Conservation (phyloP, 1,140 invertebrate species). For the Drosophila ercepeae region DNA sequence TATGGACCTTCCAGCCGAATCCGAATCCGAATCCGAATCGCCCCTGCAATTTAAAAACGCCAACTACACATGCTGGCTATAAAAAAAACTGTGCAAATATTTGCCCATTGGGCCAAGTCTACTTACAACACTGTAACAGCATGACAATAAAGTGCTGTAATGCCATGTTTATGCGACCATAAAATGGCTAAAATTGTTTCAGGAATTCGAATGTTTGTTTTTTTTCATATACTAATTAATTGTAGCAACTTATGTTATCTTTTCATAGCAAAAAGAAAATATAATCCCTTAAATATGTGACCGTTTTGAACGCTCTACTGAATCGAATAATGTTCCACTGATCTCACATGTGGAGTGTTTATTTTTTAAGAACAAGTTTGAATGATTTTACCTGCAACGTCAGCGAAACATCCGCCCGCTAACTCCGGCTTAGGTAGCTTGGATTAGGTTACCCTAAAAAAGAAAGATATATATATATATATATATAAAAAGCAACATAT, state of each 20-base stretch:
- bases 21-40: no score
- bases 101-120: constrained; percentile 10
- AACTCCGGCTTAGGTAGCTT: constrained; percentile 16
- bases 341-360: constrained; percentile 26
- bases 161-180: constrained; percentile 16
- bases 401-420: constrained; percentile 26
- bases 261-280: neutral
- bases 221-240: neutral
- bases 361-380: constrained; percentile 36
- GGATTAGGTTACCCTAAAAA: constrained; percentile 26
- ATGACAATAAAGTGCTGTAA: constrained; percentile 45
- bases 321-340: constrained; percentile 21
- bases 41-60: constrained; percentile 18
- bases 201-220: neutral
- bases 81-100: constrained; percentile 5
- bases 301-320: constrained; percentile 13
- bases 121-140: constrained; percentile 39
- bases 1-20: constrained; percentile 44
- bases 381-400: constrained; percentile 37
- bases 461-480: constrained; percentile 4
- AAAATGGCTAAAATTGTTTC: constrained; percentile 21
- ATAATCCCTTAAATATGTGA: neutral
- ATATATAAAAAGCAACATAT: neutral
- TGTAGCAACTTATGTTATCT: neutral
- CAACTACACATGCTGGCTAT: neutral